Percentiles rank a stretch among this genome's conserved stretches.
These are phyloP conservation scores for Drosophila atripex DNA, from an alignment of 2,888 invertebrate species.

Conservation along the genomic window DNA sequence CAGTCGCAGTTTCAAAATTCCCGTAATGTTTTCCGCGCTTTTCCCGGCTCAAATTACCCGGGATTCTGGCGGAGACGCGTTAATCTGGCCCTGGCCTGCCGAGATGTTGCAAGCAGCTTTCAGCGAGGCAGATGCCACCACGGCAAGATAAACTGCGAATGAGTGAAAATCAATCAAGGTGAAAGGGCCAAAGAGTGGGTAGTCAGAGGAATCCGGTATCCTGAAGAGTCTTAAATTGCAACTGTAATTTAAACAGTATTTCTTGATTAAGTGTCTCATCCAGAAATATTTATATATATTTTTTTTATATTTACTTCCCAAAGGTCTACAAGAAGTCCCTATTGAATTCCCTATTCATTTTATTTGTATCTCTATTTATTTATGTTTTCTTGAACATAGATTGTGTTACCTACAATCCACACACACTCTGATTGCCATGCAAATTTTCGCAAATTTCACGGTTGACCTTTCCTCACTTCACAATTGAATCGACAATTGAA, in stretches of 20 bases:
- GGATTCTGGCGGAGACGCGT: slow-evolving; percentile 33
- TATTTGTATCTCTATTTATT: slow-evolving; percentile 5
- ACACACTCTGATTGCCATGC: slow-evolving; percentile 23
- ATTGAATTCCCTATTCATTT: background rate
- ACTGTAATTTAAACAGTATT: background rate
- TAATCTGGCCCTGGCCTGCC: slow-evolving; percentile 50
- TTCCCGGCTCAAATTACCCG: slow-evolving; percentile 53
- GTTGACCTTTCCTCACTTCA: slow-evolving; percentile 34
- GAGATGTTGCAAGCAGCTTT: slow-evolving; percentile 14
- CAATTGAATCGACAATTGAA: slow-evolving; percentile 7
- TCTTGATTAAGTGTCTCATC: background rate
- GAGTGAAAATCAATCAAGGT: slow-evolving; percentile 31
- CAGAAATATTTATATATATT: too few species aligned
- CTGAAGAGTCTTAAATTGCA: background rate
- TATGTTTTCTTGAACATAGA: slow-evolving; percentile 3
- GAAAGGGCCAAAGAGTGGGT: slow-evolving; percentile 6
- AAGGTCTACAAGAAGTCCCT: background rate
- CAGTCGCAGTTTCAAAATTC: slow-evolving; percentile 23
- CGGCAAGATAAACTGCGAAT: slow-evolving; percentile 25
- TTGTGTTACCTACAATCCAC: slow-evolving; percentile 3
- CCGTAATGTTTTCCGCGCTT: slow-evolving; percentile 9
- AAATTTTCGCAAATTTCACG: slow-evolving; percentile 32
- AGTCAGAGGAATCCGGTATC: too few species aligned
- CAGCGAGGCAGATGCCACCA: slow-evolving; percentile 14
- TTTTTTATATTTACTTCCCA: too few species aligned